Conservation (phyloP, 2,888 invertebrate species). For the Laothoe populi region DNA sequence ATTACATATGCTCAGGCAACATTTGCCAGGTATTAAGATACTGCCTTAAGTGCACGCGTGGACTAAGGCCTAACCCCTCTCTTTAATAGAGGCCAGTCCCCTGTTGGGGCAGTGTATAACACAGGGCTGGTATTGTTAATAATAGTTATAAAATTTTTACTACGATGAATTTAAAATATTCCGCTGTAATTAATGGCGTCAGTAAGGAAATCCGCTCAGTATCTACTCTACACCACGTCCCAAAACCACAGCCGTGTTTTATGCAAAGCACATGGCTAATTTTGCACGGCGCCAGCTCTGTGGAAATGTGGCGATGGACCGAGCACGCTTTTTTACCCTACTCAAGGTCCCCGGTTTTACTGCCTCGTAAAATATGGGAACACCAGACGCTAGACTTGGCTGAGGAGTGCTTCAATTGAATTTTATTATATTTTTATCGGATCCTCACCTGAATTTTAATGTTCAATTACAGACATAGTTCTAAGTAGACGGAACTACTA, state of each 20-base stretch:
- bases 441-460: background rate
- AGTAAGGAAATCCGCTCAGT: conserved; percentile 24
- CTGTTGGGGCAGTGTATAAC: too few relatives aligned
- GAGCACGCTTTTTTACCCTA: conserved; percentile 25
- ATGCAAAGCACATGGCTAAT: conserved; percentile 65
- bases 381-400: conserved; percentile 14
- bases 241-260: conserved; percentile 50
- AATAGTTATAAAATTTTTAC: too few relatives aligned
- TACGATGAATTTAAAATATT: background rate
- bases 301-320: conserved; percentile 48
- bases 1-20: too few relatives aligned
- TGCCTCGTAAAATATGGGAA: conserved; percentile 41
- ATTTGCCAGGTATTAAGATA: too few relatives aligned
- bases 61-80: too few relatives aligned
- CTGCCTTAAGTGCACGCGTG: too few relatives aligned
- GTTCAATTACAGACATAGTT: background rate
- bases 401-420: conserved; percentile 15
- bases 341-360: conserved; percentile 30
- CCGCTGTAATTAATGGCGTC: background rate
- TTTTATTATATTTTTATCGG: conserved; percentile 1
- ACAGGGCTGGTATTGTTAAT: too few relatives aligned
- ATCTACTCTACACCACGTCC: conserved; percentile 33
- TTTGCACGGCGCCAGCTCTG: conserved; percentile 48
- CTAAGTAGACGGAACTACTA: too few relatives aligned
- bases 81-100: too few relatives aligned